Evolutionary conservation across 2,113 vertebrate genomes (phyloP).

Genomic region (Pandion haliaetus): DNA sequence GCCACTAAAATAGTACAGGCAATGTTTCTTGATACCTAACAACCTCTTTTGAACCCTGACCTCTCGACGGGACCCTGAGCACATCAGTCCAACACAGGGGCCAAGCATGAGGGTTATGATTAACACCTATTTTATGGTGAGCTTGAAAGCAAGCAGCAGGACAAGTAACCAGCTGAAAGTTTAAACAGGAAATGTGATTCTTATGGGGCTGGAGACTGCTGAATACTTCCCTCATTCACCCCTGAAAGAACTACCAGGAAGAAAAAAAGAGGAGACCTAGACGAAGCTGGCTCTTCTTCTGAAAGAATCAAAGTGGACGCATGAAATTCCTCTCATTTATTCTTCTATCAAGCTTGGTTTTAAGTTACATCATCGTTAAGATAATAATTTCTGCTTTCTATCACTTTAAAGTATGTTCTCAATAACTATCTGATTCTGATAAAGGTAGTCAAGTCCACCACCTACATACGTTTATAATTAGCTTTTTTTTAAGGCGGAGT

Average conservation of each 20-base stretch:
- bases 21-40: neutral
- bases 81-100: neutral
- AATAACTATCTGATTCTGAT: conserved; percentile 57
- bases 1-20: neutral
- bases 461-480: conserved; percentile 65
- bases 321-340: conserved; percentile 48
- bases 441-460: conserved; percentile 50
- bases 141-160: conserved; percentile 34
- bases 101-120: conserved; percentile 12
- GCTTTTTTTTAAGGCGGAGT: conserved; percentile 45
- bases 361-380: conserved; percentile 58
- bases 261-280: neutral
- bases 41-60: conserved; percentile 31
- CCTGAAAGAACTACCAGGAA: neutral
- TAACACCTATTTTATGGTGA: conserved; percentile 19
- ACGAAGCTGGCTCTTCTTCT: conserved; percentile 33
- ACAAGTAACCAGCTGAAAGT: conserved; percentile 3
- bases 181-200: conserved; percentile 26
- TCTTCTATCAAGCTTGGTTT: conserved; percentile 62
- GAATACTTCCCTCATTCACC: neutral
- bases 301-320: conserved; percentile 11
- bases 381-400: conserved; percentile 67
- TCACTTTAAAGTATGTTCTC: conserved; percentile 58
- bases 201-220: neutral
- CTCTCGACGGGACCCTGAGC: neutral